Conservation (phyloP, 2,888 invertebrate species). For the Drepanosiphum platanoidis region DNA sequence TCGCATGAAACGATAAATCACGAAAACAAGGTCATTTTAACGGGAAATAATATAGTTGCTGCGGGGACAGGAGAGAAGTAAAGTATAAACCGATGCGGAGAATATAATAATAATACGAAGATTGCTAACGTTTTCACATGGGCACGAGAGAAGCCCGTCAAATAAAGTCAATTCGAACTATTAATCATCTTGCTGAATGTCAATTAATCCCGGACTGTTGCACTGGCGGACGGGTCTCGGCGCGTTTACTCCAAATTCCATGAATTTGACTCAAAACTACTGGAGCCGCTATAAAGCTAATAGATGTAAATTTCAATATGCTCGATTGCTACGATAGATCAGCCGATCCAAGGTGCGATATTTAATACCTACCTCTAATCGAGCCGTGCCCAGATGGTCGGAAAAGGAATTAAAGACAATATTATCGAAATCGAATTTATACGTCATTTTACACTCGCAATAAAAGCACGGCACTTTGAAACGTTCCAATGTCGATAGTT, state of each 20-base stretch:
- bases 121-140: background rate
- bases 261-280: background rate
- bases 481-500: background rate
- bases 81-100: background rate
- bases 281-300: background rate
- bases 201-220: background rate
- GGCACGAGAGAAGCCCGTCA: background rate
- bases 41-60: background rate
- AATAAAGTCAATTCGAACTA: background rate
- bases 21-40: slow-evolving; percentile 19
- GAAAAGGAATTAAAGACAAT: too few relatives aligned
- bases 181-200: slow-evolving; percentile 20
- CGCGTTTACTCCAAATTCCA: background rate
- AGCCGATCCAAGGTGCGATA: too few relatives aligned
- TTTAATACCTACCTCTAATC: too few relatives aligned
- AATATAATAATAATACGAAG: slow-evolving; percentile 4
- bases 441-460: too few relatives aligned
- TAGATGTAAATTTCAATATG: background rate
- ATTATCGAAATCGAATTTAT: background rate
- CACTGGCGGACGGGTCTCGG: background rate
- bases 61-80: background rate
- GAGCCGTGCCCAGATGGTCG: too few relatives aligned
- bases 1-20: slow-evolving; percentile 42
- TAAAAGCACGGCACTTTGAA: background rate
- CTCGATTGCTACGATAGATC: background rate